These are phyloP conservation scores for Volucella inflata DNA, from an alignment of 2,888 invertebrate species.

Conservation along the genomic window DNA sequence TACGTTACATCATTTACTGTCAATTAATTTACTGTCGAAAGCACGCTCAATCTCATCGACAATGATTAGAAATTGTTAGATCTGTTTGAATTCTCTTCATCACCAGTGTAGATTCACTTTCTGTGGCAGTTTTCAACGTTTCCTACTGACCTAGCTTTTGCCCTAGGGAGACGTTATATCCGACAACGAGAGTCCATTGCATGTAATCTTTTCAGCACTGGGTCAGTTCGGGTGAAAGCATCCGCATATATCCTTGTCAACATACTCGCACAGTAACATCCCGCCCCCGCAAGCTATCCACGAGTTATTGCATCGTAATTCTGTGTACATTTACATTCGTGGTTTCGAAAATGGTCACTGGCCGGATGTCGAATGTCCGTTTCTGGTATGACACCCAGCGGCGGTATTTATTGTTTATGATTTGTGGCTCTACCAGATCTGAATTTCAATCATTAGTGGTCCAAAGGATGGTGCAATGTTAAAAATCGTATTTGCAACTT, in stretches of 20 bases:
- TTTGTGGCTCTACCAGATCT: conserved; percentile 51
- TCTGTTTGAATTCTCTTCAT: not conserved
- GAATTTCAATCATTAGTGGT: conserved; percentile 69
- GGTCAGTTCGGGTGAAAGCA: conserved; percentile 60
- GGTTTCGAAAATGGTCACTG: conserved; percentile 49
- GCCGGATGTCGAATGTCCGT: conserved; percentile 50
- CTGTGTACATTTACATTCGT: conserved; percentile 16
- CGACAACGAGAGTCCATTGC: conserved; percentile 26
- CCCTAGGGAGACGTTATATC: not conserved
- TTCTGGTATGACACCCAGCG: conserved; percentile 60
- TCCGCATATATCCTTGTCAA: conserved; percentile 54
- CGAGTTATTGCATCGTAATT: conserved; percentile 64
- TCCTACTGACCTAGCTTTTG: conserved; percentile 25
- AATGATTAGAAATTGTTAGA: not conserved
- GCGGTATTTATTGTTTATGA: conserved; percentile 72
- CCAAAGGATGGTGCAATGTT: conserved; percentile 10
- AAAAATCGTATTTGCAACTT: conserved; percentile 42
- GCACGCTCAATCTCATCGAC: no score
- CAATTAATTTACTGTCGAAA: no score
- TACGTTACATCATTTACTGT: no score
- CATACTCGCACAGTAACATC: conserved; percentile 11
- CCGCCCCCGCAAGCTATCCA: conserved; percentile 29
- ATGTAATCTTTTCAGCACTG: conserved; percentile 39
- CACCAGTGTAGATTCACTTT: conserved; percentile 21
- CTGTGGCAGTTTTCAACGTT: not conserved